phyloP scores from a whole-genome alignment of 2,113 vertebrate species.

The Charina bottae region DNA sequence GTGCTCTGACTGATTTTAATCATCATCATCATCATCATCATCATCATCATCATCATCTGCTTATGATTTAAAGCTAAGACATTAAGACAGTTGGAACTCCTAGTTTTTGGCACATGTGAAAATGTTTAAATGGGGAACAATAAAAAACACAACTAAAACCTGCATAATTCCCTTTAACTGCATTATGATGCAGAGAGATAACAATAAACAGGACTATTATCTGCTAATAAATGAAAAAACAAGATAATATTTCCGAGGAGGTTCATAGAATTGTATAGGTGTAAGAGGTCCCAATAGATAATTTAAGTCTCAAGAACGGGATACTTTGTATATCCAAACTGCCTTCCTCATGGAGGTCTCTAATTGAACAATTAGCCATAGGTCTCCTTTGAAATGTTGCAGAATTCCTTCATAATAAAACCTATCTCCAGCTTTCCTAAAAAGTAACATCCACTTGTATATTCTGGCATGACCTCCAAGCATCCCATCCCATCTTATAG shows the following conservation, averaged over 20 bases:
- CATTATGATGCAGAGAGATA: neutral
- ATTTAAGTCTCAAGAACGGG: neutral
- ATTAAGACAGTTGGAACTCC: neutral
- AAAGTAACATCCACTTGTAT: too few relatives aligned
- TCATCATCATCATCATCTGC: neutral
- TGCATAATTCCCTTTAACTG: neutral
- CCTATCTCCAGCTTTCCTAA: neutral
- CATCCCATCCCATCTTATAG: neutral
- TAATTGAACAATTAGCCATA: neutral
- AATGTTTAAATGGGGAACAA: neutral
- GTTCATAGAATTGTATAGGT: neutral
- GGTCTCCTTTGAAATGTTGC: neutral
- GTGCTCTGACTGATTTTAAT: neutral
- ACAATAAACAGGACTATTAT: neutral
- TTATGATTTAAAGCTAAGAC: neutral
- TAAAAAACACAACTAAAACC: neutral
- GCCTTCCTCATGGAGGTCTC: neutral
- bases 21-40: neutral
- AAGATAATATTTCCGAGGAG: neutral
- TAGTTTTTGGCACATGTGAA: slow-evolving; percentile 9
- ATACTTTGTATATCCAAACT: neutral
- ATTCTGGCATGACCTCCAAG: neutral
- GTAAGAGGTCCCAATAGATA: neutral
- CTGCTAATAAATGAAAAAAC: neutral
- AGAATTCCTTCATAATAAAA: neutral